Evolutionary conservation across 2,113 vertebrate species (phyloP).

Genomic region (Neoarius graeffei): DNA sequence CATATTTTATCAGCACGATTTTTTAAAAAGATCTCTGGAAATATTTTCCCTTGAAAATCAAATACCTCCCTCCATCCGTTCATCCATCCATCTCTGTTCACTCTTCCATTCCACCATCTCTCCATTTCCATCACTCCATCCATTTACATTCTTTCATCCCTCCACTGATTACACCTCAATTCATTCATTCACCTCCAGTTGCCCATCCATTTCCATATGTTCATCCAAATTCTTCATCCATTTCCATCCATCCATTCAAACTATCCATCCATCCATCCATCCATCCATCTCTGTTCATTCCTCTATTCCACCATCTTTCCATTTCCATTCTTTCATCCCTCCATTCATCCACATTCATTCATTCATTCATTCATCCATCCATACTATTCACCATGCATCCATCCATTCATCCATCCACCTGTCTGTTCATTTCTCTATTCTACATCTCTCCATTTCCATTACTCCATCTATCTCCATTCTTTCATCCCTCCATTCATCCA

Average conservation of each 20-base stretch:
- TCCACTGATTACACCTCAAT: neutral
- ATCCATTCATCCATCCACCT: neutral
- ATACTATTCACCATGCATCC: neutral
- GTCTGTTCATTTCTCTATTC: neutral
- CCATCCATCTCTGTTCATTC: neutral
- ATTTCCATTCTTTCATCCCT: neutral
- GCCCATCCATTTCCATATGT: neutral
- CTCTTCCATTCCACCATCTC: neutral
- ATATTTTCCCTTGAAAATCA: no score
- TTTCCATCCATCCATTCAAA: neutral
- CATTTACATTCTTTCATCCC: neutral
- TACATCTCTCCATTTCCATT: neutral
- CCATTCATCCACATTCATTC: neutral
- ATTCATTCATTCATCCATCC: neutral
- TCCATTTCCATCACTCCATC: neutral
- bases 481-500: neutral
- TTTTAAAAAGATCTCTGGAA: neutral
- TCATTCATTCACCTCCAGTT: neutral
- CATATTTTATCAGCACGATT: slow-evolving; percentile 20
- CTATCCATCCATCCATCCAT: neutral
- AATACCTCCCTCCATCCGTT: no score
- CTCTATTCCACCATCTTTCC: no score
- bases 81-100: neutral
- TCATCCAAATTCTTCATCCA: neutral
- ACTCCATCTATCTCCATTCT: no score